A percentile compares a stretch with the other conserved stretches of the same genome.
These are phyloP conservation scores for Tangara arthus DNA, from an alignment of 2,797 vertebrate species.

Conservation along the genomic window DNA sequence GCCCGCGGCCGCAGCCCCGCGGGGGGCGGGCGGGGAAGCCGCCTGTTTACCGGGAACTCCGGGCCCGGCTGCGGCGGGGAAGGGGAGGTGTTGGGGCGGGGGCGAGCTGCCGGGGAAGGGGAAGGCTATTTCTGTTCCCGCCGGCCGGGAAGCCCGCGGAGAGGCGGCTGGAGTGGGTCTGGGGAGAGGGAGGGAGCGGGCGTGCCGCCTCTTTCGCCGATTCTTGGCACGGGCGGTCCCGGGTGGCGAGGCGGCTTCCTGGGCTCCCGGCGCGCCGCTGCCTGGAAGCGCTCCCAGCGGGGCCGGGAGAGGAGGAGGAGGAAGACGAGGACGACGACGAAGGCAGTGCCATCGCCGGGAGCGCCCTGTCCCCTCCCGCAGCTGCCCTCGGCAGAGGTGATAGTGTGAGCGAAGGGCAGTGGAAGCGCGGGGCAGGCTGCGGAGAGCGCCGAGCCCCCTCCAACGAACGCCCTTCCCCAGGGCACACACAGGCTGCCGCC, in stretches of 20 bases:
- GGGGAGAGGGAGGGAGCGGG: neutral
- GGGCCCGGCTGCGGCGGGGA: conserved; percentile 9
- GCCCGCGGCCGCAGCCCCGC: conserved; percentile 19
- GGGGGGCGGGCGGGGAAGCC: conserved; percentile 35
- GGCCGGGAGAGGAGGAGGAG: neutral
- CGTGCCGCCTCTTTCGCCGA: neutral
- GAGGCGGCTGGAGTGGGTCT: neutral
- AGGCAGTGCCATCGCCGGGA: neutral
- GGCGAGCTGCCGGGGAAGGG: neutral
- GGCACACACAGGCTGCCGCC: neutral
- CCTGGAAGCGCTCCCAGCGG: neutral
- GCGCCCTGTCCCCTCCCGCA: neutral
- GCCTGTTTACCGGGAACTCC: conserved; percentile 75
- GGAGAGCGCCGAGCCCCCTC: neutral
- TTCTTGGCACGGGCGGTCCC: conserved; percentile 2
- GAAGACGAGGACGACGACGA: neutral
- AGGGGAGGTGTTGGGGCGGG: conserved; percentile 31
- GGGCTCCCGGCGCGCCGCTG: neutral
- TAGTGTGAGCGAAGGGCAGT: neutral
- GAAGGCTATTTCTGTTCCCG: neutral
- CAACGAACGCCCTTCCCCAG: neutral
- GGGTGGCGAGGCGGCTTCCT: neutral
- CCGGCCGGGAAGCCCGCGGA: conserved; percentile 17
- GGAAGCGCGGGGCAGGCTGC: too few species aligned
- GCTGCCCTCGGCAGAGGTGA: neutral